Evolutionary conservation across 2,888 invertebrate genomes (phyloP).

Genomic region (Leptodirus hochenwartii): DNA sequence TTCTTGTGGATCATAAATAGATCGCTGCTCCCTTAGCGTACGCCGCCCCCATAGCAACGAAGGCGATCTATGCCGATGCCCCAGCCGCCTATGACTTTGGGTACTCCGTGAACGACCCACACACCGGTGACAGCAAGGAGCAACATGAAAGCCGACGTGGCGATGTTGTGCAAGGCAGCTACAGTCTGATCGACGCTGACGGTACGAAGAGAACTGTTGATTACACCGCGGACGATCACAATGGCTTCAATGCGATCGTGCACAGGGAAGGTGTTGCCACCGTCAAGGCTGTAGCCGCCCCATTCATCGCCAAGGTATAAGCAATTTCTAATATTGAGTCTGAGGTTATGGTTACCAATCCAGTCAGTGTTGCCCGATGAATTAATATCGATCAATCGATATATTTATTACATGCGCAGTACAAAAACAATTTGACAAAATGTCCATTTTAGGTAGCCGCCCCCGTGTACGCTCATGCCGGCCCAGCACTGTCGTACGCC

Average conservation of each 20-base stretch:
- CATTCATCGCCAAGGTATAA: constrained; percentile 15
- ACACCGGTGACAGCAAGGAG: constrained; percentile 33
- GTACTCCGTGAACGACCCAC: constrained; percentile 29
- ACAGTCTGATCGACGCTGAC: constrained; percentile 33
- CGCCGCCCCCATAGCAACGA: constrained; percentile 17
- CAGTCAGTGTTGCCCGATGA: constrained; percentile 15
- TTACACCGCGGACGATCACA: constrained; percentile 32
- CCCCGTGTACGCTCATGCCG: constrained; percentile 16
- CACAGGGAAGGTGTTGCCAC: constrained; percentile 20
- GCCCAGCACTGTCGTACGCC: constrained; percentile 8
- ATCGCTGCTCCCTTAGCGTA: too few species aligned
- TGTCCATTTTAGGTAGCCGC: too few species aligned
- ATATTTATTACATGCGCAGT: too few species aligned
- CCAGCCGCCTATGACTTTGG: constrained; percentile 31
- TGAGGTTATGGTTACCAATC: constrained; percentile 14
- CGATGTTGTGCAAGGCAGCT: constrained; percentile 31
- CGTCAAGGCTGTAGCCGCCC: constrained; percentile 19
- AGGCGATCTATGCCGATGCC: constrained; percentile 27
- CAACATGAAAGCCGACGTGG: constrained; percentile 33
- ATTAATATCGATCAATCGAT: constrained; percentile 13
- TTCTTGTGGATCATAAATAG: too few species aligned
- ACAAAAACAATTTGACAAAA: too few species aligned
- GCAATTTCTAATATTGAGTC: constrained; percentile 15
- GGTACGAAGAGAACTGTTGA: constrained; percentile 32
- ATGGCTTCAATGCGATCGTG: constrained; percentile 34